These are phyloP conservation scores for Leptinotarsa tumamoca DNA, from an alignment of 2,888 invertebrate species.

Conservation along the genomic window DNA sequence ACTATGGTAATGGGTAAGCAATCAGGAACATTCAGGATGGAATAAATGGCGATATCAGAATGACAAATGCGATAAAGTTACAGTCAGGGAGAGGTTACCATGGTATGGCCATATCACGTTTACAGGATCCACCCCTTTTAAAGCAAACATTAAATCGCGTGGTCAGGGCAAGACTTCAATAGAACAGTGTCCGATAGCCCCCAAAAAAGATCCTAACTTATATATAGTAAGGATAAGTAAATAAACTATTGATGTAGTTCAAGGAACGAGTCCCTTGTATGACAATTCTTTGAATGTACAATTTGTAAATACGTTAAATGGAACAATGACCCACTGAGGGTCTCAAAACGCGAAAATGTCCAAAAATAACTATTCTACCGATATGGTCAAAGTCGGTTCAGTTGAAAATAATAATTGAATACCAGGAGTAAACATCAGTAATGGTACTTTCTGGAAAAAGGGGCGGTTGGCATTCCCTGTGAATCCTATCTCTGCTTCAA, in stretches of 20 bases:
- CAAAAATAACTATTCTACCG: neutral
- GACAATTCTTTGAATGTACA: neutral
- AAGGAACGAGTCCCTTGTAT: neutral
- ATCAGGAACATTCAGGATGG: neutral
- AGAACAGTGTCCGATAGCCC: neutral
- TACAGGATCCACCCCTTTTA: neutral
- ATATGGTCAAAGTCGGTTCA: neutral
- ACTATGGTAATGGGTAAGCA: too few species aligned
- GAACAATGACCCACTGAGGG: neutral
- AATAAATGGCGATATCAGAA: neutral
- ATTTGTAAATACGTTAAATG: neutral
- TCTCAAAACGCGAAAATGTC: neutral
- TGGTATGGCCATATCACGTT: constrained; percentile 6
- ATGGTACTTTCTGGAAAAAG: neutral
- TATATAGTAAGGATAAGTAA: neutral
- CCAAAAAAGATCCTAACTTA: neutral
- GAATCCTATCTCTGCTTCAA: neutral
- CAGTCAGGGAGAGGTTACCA: neutral
- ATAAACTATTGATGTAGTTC: too few species aligned
- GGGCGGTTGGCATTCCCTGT: neutral
- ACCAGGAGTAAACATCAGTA: neutral
- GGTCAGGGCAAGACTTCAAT: neutral
- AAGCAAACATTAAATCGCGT: neutral
- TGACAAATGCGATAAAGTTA: neutral
- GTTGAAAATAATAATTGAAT: constrained; percentile 2